A percentile compares a stretch with the other conserved stretches of the same genome.
phyloP scores from a whole-genome alignment of 2,888 invertebrate genomes.

The Micropterix aruncella region DNA sequence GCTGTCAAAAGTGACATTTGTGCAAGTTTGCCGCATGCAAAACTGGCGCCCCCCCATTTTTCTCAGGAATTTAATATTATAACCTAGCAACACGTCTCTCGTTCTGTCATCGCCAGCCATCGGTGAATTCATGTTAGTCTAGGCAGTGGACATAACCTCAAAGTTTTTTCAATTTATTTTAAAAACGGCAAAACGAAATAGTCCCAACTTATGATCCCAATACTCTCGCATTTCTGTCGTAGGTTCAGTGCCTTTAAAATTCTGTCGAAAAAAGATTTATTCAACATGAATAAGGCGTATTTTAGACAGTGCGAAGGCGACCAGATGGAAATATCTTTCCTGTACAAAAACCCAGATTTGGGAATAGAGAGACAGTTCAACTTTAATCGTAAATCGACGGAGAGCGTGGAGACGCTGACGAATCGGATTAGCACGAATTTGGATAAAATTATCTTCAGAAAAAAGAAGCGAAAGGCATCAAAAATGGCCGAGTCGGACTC shows the following conservation, averaged over 20 bases:
- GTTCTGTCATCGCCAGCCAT: too few relatives aligned
- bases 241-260: not conserved
- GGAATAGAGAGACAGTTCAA: constrained; percentile 54
- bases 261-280: constrained; percentile 17
- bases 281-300: constrained; percentile 44
- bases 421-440: constrained; percentile 48
- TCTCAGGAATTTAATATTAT: too few relatives aligned
- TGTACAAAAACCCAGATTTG: constrained; percentile 27
- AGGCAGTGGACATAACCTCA: too few relatives aligned
- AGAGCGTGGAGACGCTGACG: constrained; percentile 44
- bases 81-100: too few relatives aligned
- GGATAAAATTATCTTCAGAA: constrained; percentile 41
- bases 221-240: not conserved
- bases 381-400: constrained; percentile 47
- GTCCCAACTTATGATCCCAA: not conserved
- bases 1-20: too few relatives aligned
- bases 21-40: too few relatives aligned
- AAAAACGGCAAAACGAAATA: too few relatives aligned
- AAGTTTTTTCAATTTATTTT: too few relatives aligned
- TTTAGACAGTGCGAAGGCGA: constrained; percentile 33
- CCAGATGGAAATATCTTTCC: constrained; percentile 41
- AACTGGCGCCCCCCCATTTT: too few relatives aligned
- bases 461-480: constrained; percentile 20
- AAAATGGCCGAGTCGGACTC: constrained; percentile 14
- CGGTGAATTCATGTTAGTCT: too few relatives aligned